Evolutionary conservation across 2,888 invertebrate species (phyloP).

Genomic region (Phyllotreta cruciferae): DNA sequence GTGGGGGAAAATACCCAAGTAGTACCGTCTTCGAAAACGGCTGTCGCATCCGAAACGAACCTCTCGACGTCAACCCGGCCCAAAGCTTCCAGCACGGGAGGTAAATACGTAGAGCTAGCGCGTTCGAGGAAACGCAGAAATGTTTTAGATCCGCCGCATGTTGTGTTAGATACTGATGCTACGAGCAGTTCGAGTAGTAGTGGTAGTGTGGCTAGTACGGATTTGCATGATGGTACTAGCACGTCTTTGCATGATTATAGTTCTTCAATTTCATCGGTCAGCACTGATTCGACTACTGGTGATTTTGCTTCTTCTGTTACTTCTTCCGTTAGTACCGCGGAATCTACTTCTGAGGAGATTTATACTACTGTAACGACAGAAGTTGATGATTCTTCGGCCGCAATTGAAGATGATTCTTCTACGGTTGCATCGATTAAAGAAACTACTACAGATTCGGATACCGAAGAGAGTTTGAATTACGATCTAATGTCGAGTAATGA

Average conservation of each 20-base stretch:
- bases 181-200: slow-evolving; percentile 47
- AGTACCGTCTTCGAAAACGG: slow-evolving; percentile 70
- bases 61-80: slow-evolving; percentile 72
- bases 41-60: slow-evolving; percentile 71
- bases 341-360: not conserved
- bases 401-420: slow-evolving; percentile 2
- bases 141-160: slow-evolving; percentile 58
- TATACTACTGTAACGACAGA: slow-evolving; percentile 11
- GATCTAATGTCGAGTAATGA: slow-evolving; percentile 18
- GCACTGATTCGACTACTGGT: slow-evolving; percentile 43
- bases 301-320: slow-evolving; percentile 46
- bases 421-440: not conserved
- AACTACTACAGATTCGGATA: not conserved
- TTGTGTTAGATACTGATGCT: slow-evolving; percentile 49
- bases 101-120: slow-evolving; percentile 60
- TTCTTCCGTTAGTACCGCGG: slow-evolving; percentile 25
- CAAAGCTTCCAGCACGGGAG: slow-evolving; percentile 67
- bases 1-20: slow-evolving; percentile 80
- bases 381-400: not conserved
- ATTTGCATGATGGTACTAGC: slow-evolving; percentile 52
- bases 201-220: slow-evolving; percentile 48
- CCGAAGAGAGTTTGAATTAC: slow-evolving; percentile 19
- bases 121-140: slow-evolving; percentile 75
- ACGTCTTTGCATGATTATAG: slow-evolving; percentile 55
- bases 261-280: slow-evolving; percentile 45